Percentiles rank a stretch among this genome's conserved stretches.
phyloP scores from a whole-genome alignment of 2,797 vertebrate species.

The Hapalemur alaotrensis region DNA sequence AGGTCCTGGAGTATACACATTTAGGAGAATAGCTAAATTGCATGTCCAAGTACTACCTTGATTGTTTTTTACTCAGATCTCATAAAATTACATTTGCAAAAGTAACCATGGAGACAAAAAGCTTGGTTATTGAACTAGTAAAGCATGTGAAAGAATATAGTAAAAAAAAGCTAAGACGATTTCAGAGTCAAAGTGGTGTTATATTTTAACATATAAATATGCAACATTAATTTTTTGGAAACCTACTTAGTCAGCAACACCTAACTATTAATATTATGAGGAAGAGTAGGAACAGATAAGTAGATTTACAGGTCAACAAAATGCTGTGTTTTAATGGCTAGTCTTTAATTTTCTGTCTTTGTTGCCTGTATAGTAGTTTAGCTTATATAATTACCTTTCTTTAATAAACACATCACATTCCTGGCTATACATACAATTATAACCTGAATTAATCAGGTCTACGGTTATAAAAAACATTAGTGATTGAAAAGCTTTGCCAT shows the following conservation, averaged over 20 bases:
- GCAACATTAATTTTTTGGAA: not conserved
- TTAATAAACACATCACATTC: not conserved
- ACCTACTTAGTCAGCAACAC: not conserved
- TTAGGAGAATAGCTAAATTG: not conserved
- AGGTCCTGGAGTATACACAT: not conserved
- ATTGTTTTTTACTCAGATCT: conserved; percentile 48
- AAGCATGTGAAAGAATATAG: not conserved
- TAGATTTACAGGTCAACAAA: not conserved
- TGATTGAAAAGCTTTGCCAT: not conserved
- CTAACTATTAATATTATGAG: not conserved
- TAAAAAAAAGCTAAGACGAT: not conserved
- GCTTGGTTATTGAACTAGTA: not conserved
- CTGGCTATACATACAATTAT: not conserved
- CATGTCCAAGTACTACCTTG: not conserved
- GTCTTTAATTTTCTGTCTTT: not conserved
- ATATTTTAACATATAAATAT: not conserved
- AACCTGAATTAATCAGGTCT: not conserved
- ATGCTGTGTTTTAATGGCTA: not conserved
- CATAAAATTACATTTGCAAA: conserved; percentile 36
- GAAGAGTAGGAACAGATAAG: not conserved
- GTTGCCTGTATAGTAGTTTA: not conserved
- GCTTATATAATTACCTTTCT: not conserved
- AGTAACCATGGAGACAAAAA: conserved; percentile 77
- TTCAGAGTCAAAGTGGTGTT: not conserved
- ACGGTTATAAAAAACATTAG: not conserved